Evolutionary conservation across 2,797 vertebrate species (phyloP), one percentile per base, ranked within the genome.

Genomic region (Syngnathus acus): DNA sequence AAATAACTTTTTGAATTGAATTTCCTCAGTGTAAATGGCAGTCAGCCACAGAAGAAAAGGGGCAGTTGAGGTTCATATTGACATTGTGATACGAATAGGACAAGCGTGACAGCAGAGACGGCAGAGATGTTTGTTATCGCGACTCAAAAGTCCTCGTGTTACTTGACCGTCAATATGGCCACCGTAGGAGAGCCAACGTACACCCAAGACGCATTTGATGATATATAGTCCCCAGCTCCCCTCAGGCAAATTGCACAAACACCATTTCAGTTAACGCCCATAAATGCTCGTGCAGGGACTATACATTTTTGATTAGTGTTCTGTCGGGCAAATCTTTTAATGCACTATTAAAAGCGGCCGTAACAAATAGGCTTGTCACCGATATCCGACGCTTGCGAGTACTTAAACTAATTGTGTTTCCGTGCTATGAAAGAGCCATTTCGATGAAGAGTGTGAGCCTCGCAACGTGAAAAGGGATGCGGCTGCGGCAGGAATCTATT

Each of bases 11-110:
- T 77, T 72, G 68, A 70, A 84, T 80, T 79, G 65, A 80, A 73
- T 84, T 70, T 84, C 72, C 72, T 32, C 63, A 10, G 76, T 68
- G 72, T 71, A 86, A 85, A 83, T 82, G 83, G 76, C 83, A 85
- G 78, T 16, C 6, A 51, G 65, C 74, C 75, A 50, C 70, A 38
- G 16, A 9, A 73, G 76, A 72, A 85, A 81, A 77, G 45, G 65
- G 72, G 38, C 66, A 50, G 48, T 1, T 19, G 16, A 32, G 68
- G 62, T 19, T 70, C 64, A 47, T 71, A 71, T 83, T 88, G 84
- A 89, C 84, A 76, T 68, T 83, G 72, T 65, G 78, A 84, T 86
- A 72, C 65, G 65, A 77, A 74, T 75, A 84, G 55, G 75, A 80
- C 66, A 71, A 53, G 69, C 19, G 58, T 53, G 64, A 66, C 61